A percentile compares a stretch with the other conserved stretches of the same genome.
phyloP scores from a whole-genome alignment of 53 echinoderm and acorn worm species.

The Mesocentrotus franciscanus region DNA sequence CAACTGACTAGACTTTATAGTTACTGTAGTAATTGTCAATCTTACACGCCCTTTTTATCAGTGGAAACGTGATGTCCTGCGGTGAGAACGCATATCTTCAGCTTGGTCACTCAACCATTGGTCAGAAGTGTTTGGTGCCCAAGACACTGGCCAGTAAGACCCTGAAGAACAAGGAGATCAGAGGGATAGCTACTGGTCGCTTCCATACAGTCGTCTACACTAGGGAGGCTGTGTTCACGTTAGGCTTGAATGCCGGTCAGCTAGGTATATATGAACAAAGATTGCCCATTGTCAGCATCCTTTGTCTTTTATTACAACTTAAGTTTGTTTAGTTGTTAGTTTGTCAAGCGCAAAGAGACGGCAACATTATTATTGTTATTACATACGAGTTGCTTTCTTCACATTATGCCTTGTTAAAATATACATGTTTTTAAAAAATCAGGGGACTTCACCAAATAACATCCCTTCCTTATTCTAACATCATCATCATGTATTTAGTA shows the following conservation, averaged over 20 bases:
- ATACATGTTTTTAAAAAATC: slow-evolving; percentile 50
- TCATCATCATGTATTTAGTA: slow-evolving; percentile 73
- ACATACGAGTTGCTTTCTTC: background rate
- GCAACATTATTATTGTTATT: too few relatives aligned
- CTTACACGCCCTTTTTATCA: background rate
- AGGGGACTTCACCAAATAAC: slow-evolving; percentile 76
- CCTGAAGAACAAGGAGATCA: slow-evolving; percentile 76
- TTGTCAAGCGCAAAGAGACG: too few relatives aligned
- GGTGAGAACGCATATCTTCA: slow-evolving; percentile 89
- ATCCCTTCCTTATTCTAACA: slow-evolving; percentile 80
- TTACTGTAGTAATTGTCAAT: background rate
- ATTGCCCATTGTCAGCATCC: too few relatives aligned
- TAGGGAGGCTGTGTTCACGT: slow-evolving; percentile 82
- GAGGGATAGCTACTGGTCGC: slow-evolving; percentile 80
- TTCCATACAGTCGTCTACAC: slow-evolving; percentile 91
- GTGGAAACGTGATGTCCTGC: slow-evolving; percentile 90
- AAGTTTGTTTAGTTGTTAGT: too few relatives aligned
- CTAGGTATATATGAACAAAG: slow-evolving; percentile 72
- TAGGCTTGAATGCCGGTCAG: slow-evolving; percentile 96
- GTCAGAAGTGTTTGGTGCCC: slow-evolving; percentile 79
- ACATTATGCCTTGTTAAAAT: background rate
- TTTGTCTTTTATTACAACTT: too few relatives aligned
- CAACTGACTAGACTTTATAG: too few relatives aligned
- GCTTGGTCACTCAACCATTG: slow-evolving; percentile 81
- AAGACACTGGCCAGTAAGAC: slow-evolving; percentile 81